Base-by-base conservation (phyloP, 2,797 vertebrate genomes). In the Phrynocephalus forsythii region DNA sequence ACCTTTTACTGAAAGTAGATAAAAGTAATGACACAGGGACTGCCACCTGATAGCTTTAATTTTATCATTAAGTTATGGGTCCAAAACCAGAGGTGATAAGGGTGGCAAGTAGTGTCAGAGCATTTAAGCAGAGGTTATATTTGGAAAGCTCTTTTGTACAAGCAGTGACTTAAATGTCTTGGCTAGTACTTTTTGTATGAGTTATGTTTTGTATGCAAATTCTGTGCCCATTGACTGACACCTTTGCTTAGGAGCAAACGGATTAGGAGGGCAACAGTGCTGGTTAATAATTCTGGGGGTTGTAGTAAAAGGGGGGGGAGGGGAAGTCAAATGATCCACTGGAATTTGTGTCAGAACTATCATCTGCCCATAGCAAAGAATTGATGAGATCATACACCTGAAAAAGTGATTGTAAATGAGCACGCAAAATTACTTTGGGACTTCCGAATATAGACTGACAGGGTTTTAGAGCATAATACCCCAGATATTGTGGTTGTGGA, bases 11-110 rank as follows among this genome's bases (percentile, higher is more conserved):
- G 89, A 85, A 83, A 88, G 33, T 0, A 92, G 93, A 95, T 94
- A 95, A 93, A 87, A 86, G 90, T 18, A 94, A 90, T 75, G 91
- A 96, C 90, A 66, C 95, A 92, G 94, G 92, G 93, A 80, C 90
- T 93, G 44, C 63, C 95, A 90, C 82, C 87, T 82, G 79, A 93
- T 91, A 95, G 48, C 38, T 91, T 72, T 86, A 92, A 93, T 85
- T 78, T 0, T 0, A 75, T 38, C 84, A 81, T 88, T 91, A 93
- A 86, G 85, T 90, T 83, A 0, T 0, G 0, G 9, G 56, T 69
- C 72, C 0, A 20, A 78, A 84, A 69, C 75, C 3, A 0, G 30
- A 83, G 75, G 2, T 2, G 92, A 18, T 60, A 76, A 93, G 85
- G 15, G 69, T 69, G 75, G 67, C 20, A 13, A 81, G 81, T 44